These are phyloP conservation scores for Chelonus formosanus DNA, from an alignment of 2,888 invertebrate species.

Conservation along the genomic window DNA sequence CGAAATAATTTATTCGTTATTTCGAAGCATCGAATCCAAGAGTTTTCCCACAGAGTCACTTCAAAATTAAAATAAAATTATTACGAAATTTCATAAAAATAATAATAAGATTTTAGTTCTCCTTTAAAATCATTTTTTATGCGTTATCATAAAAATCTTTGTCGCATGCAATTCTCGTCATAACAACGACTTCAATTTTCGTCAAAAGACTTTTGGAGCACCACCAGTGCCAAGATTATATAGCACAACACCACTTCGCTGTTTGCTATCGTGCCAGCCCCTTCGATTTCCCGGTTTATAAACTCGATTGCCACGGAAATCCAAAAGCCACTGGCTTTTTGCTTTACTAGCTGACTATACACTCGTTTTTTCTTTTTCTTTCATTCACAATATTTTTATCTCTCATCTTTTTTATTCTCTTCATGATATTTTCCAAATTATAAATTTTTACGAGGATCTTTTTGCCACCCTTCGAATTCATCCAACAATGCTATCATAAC, in stretches of 20 bases:
- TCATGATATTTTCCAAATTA: conserved; percentile 64
- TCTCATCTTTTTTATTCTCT: conserved; percentile 28
- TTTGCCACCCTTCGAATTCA: conserved; percentile 31
- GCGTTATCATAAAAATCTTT: conserved; percentile 51
- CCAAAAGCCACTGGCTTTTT: conserved; percentile 41
- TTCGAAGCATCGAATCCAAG: not conserved
- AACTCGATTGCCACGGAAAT: conserved; percentile 60
- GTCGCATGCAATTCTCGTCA: conserved; percentile 63
- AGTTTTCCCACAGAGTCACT: no score
- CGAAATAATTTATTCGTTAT: not conserved
- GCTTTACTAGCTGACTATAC: conserved; percentile 28
- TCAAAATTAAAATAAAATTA: no score
- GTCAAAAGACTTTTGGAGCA: conserved; percentile 58
- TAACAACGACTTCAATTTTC: conserved; percentile 65
- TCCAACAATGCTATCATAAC: conserved; percentile 32
- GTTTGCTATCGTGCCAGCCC: conserved; percentile 41
- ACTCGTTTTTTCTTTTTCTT: conserved; percentile 28
- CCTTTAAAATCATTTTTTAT: not conserved
- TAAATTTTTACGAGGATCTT: conserved; percentile 63
- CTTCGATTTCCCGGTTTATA: conserved; percentile 65
- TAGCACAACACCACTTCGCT: conserved; percentile 28
- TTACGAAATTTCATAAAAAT: not conserved
- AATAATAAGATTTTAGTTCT: no score
- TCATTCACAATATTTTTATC: conserved; percentile 24
- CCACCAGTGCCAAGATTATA: conserved; percentile 47